Percentiles rank a stretch among this genome's conserved stretches.
Conservation (phyloP, 2,113 vertebrate species). For the Sapajus apella region DNA sequence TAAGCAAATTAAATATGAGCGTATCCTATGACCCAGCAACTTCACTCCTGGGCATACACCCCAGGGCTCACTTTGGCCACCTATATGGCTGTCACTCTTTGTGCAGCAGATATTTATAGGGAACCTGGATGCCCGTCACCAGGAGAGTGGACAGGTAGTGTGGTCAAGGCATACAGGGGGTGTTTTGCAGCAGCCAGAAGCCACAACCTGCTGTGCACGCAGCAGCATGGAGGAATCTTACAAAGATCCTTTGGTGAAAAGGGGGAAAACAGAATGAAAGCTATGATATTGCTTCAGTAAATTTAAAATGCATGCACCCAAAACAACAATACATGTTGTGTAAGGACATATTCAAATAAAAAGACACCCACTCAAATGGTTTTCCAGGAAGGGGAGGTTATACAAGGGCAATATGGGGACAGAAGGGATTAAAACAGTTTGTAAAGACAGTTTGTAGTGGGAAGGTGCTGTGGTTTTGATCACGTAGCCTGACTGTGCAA, state of each 20-base stretch:
- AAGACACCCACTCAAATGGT: background rate
- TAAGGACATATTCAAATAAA: background rate
- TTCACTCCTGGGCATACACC: background rate
- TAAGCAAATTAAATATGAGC: background rate
- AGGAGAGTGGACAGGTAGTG: background rate
- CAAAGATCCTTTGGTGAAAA: background rate
- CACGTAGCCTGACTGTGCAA: background rate
- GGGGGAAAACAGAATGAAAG: background rate
- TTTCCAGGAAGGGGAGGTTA: background rate
- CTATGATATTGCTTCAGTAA: background rate
- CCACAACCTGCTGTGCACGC: background rate
- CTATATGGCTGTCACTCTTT: background rate
- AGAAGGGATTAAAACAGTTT: background rate
- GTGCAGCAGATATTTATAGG: background rate
- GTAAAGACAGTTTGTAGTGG: background rate
- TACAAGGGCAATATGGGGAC: background rate
- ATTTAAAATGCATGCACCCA: background rate
- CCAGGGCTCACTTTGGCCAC: background rate
- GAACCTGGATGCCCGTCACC: background rate
- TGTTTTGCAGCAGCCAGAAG: background rate
- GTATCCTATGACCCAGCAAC: background rate
- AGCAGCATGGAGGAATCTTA: background rate
- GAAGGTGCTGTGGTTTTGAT: background rate
- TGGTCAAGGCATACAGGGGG: accelerated
- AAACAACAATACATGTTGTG: background rate